A percentile compares a stretch with the other conserved stretches of the same genome.
Conservation (phyloP, 1,140 invertebrate genomes). For the Achatina immaculata region DNA sequence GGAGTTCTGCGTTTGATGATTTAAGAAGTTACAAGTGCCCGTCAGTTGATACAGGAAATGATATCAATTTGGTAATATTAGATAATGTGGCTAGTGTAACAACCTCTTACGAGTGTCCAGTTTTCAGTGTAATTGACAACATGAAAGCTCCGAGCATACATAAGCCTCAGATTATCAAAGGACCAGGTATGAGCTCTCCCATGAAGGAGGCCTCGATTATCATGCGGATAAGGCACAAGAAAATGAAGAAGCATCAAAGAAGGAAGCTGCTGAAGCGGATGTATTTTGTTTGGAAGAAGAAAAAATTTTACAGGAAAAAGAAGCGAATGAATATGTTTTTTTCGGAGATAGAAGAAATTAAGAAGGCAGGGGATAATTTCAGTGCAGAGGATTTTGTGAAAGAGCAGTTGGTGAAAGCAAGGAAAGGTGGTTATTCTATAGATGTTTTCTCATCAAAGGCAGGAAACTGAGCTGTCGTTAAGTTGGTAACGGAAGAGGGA, state of each 20-base stretch:
- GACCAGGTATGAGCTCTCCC: not conserved
- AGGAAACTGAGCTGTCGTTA: too few species aligned
- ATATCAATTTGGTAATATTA: slow-evolving; percentile 1
- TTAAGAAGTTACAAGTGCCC: slow-evolving; percentile 8
- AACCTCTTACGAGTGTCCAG: slow-evolving; percentile 15
- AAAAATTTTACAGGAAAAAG: slow-evolving; percentile 13
- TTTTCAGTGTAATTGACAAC: not conserved
- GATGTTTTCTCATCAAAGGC: too few species aligned
- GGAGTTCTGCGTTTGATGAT: not conserved
- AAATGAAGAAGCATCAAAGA: slow-evolving; percentile 46
- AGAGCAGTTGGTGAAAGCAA: slow-evolving; percentile 39
- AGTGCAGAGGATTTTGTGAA: slow-evolving; percentile 41
- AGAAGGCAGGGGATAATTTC: slow-evolving; percentile 39
- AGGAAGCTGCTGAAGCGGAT: slow-evolving; percentile 43
- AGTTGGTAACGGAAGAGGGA: too few species aligned
- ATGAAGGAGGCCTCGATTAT: slow-evolving; percentile 39
- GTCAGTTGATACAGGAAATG: not conserved
- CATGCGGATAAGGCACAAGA: slow-evolving; percentile 40
- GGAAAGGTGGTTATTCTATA: slow-evolving; percentile 47
- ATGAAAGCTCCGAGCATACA: not conserved
- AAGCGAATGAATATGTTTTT: slow-evolving; percentile 39
- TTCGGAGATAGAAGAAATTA: slow-evolving; percentile 34
- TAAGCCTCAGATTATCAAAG: not conserved
- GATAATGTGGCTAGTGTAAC: not conserved
- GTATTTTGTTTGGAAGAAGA: slow-evolving; percentile 34